Evolutionary conservation across 2,113 vertebrate genomes (phyloP).

Genomic region (Hyla sarda): DNA sequence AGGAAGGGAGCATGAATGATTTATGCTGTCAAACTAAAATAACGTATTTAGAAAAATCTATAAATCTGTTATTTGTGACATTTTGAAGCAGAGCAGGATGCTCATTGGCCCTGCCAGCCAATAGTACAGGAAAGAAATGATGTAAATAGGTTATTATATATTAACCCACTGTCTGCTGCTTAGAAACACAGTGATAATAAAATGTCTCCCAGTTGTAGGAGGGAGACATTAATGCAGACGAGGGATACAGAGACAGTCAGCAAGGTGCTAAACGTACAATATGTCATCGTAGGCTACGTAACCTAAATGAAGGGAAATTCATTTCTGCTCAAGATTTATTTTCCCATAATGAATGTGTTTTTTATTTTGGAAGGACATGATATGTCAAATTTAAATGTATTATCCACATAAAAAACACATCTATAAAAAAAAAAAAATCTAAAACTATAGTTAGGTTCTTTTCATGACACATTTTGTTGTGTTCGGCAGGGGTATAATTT

Average conservation of each 20-base stretch:
- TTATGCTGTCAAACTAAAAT: conserved; percentile 99
- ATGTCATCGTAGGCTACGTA: background rate
- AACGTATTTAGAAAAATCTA: conserved; percentile 95
- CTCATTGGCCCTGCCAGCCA: conserved; percentile 71
- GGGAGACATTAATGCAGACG: background rate
- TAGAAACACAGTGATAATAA: conserved; percentile 47
- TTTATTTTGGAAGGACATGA: no score
- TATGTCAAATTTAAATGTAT: no score
- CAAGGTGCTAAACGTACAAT: no score
- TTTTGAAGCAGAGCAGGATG: conserved; percentile 86
- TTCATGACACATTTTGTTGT: no score
- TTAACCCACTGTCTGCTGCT: conserved; percentile 62
- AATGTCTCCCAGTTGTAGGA: background rate
- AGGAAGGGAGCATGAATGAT: conserved; percentile 96
- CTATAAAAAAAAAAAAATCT: no score
- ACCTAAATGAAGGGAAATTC: background rate
- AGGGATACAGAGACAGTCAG: background rate
- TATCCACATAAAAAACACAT: no score
- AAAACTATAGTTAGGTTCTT: no score
- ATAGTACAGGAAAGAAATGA: conserved; percentile 75
- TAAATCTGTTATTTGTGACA: conserved; percentile 99
- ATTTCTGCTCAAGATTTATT: background rate
- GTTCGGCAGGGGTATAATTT: no score
- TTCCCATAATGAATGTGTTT: no score
- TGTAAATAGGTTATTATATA: conserved; percentile 52